Base-by-base conservation (phyloP, 1,140 invertebrate genomes). In the Pararge aegeria region DNA sequence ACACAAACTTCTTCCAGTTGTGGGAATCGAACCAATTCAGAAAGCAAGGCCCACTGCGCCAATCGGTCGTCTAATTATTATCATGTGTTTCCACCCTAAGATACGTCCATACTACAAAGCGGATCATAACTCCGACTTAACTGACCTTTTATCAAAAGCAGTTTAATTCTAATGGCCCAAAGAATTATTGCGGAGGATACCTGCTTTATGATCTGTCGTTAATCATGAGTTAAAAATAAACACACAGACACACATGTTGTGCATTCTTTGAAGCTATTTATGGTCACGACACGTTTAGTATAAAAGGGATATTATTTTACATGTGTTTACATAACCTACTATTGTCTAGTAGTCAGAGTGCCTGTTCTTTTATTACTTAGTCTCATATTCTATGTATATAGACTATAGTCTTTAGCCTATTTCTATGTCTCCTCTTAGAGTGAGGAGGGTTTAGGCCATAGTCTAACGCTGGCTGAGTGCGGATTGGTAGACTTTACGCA, bases 141-240 rank as follows among this genome's bases (percentile, higher is more conserved):
- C 48, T 40, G 56, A 48, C 46, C 60, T 58, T 51, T 59, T 56
- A 63, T 63, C 56, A 66, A 63, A 67, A 55, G 46, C 24, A 42
- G 38, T 21, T 34, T 51, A 57, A 60, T 30, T 56, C 50, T 60
- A 66, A 61, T 69, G 55, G 44, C 27, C n/a, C 29, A 20, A 34
- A 55, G 38, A 64, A 61, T 56, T 63, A 63, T 56, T 37, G 60
- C 49, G n/a, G 29, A 42, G 60, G 49, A 61, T 44, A 48, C 51
- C 54, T 61, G 54, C 18, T 64, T 68, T 68, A 68, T 61, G 58
- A 44, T 15, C 12, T 16, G 16, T 58, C 51, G 37, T 68, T 57
- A 58, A 65, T 68, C 62, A 65, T 62, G 34, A 20, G 5, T 29
- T 55, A 59, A 59, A 59, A 59, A 52, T 59, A 59, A 52, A 52